Evolutionary conservation across 2,113 vertebrate genomes (phyloP).

Genomic region (Eretmochelys imbricata): DNA sequence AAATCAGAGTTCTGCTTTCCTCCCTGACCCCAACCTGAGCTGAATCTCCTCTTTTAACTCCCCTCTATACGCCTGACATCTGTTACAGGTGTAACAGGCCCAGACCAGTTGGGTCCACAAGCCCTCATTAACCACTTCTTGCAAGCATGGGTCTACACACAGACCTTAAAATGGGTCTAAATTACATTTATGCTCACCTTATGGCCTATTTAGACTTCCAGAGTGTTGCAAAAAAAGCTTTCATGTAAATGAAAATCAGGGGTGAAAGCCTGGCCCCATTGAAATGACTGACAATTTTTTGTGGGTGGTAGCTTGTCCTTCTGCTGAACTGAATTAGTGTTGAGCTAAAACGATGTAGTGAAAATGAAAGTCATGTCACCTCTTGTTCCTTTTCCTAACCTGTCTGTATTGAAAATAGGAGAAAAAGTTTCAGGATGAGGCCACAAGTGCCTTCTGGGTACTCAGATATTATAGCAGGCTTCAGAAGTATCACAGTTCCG

Average conservation of each 20-base stretch:
- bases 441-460: neutral
- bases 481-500: constrained; percentile 4
- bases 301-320: fast-evolving
- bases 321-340: fast-evolving
- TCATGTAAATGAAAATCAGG: neutral
- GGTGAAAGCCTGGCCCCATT: neutral
- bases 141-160: neutral
- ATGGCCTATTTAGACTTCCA: neutral
- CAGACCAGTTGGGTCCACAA: neutral
- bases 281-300: neutral
- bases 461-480: constrained; percentile 1
- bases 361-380: neutral
- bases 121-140: neutral
- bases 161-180: neutral
- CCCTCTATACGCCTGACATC: neutral
- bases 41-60: neutral
- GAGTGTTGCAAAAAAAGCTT: neutral
- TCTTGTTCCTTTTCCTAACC: neutral
- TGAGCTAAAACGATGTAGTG: neutral
- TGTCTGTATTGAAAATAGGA: neutral
- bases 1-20: neutral
- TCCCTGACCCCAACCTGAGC: neutral
- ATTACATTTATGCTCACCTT: neutral
- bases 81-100: neutral
- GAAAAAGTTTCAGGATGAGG: neutral